Percentiles rank a stretch among this genome's conserved stretches.
These are phyloP conservation scores for Seira musarum DNA, from an alignment of 2,888 invertebrate species.

Conservation along the genomic window DNA sequence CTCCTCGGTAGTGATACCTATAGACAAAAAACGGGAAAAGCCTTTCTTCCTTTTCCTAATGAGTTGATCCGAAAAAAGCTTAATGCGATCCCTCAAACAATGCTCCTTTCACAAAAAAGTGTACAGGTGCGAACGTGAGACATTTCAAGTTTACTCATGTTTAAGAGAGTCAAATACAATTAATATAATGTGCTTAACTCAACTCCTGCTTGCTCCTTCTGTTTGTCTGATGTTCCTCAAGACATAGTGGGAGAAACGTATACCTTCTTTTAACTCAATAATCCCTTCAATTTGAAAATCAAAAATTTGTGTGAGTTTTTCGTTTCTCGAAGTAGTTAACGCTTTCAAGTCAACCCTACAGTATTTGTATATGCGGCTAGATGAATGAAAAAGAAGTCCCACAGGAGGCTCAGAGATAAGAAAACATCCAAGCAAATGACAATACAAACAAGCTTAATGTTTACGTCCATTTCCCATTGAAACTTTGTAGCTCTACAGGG, in stretches of 20 bases:
- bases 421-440: background rate
- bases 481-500: background rate
- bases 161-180: background rate
- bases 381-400: background rate
- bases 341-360: background rate
- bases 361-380: background rate
- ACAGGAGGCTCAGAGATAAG: background rate
- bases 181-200: background rate
- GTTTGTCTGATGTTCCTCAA: background rate
- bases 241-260: background rate
- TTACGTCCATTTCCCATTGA: no score
- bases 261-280: no score
- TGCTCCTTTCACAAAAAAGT: slow-evolving; percentile 8
- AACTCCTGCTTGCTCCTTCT: background rate
- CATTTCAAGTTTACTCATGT: slow-evolving; percentile 9
- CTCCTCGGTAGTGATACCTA: background rate
- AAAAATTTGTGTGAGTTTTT: background rate
- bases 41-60: slow-evolving; percentile 31
- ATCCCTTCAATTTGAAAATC: background rate
- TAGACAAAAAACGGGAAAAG: background rate
- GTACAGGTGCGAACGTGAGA: slow-evolving; percentile 54
- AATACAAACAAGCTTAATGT: background rate
- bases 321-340: background rate
- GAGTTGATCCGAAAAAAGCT: slow-evolving; percentile 45
- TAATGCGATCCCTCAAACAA: slow-evolving; percentile 14